These are phyloP conservation scores for Argyra leucocephala DNA, from an alignment of 2,888 invertebrate genomes.

Conservation along the genomic window DNA sequence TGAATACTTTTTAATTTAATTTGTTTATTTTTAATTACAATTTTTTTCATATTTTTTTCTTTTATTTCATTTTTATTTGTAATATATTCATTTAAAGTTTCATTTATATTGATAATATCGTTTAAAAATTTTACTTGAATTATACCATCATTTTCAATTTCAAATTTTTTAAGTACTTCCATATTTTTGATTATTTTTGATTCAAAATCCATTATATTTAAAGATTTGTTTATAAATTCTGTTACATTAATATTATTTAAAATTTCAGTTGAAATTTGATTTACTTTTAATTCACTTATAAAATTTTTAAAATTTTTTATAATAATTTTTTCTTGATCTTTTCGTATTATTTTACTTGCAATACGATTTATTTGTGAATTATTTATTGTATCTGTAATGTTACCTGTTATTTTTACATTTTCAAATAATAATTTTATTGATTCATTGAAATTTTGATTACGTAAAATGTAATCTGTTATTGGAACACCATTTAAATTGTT, in stretches of 20 bases:
- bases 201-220: conserved; percentile 23
- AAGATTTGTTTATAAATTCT: conserved; percentile 28
- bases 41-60: conserved; percentile 26
- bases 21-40: conserved; percentile 26
- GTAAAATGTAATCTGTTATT: neutral
- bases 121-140: neutral
- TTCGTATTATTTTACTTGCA: neutral
- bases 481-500: neutral
- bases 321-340: neutral
- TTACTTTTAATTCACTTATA: neutral
- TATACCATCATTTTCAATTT: neutral
- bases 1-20: conserved; percentile 26
- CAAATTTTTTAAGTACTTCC: neutral
- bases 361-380: neutral
- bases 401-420: neutral
- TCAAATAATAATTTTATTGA: neutral
- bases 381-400: neutral
- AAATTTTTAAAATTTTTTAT: neutral
- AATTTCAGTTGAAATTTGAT: neutral
- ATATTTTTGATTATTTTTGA: conserved; percentile 27
- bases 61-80: conserved; percentile 24
- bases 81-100: conserved; percentile 27
- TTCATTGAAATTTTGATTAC: neutral
- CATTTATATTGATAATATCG: conserved; percentile 2
- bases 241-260: conserved; percentile 27